Evolutionary conservation across 2,888 invertebrate species (phyloP).

Genomic region (Thyatira batis): DNA sequence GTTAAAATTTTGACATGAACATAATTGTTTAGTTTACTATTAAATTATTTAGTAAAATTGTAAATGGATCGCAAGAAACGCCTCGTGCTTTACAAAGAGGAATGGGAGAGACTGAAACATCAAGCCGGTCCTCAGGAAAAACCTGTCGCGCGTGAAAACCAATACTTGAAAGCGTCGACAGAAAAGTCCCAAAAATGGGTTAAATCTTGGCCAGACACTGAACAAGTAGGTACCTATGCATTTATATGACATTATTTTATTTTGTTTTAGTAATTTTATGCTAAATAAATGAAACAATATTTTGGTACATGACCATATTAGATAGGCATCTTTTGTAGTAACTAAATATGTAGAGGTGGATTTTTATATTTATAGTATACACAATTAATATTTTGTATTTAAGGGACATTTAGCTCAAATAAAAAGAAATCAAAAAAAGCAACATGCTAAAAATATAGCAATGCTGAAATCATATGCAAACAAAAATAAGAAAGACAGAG

Average conservation of each 20-base stretch:
- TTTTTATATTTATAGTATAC: too few species aligned
- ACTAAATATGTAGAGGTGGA: too few species aligned
- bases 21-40: constrained; percentile 5
- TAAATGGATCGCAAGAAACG: constrained; percentile 13
- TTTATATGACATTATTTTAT: not conserved
- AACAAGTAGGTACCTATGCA: constrained; percentile 32
- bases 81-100: constrained; percentile 41
- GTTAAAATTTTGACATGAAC: not conserved
- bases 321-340: too few species aligned
- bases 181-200: constrained; percentile 54
- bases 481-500: constrained; percentile 20
- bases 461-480: constrained; percentile 26
- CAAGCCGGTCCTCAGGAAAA: constrained; percentile 23
- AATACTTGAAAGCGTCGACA: constrained; percentile 43
- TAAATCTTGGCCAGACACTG: constrained; percentile 54
- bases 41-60: not conserved
- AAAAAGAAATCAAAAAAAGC: constrained; percentile 32
- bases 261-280: too few species aligned
- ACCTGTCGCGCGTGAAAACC: constrained; percentile 17
- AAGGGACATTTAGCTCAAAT: constrained; percentile 40
- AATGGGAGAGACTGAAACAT: constrained; percentile 52
- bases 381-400: not conserved
- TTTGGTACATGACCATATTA: too few species aligned
- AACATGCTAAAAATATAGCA: constrained; percentile 30
- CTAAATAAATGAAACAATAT: too few species aligned